phyloP scores from a whole-genome alignment of 2,797 vertebrate genomes.

The Manis pentadactyla region DNA sequence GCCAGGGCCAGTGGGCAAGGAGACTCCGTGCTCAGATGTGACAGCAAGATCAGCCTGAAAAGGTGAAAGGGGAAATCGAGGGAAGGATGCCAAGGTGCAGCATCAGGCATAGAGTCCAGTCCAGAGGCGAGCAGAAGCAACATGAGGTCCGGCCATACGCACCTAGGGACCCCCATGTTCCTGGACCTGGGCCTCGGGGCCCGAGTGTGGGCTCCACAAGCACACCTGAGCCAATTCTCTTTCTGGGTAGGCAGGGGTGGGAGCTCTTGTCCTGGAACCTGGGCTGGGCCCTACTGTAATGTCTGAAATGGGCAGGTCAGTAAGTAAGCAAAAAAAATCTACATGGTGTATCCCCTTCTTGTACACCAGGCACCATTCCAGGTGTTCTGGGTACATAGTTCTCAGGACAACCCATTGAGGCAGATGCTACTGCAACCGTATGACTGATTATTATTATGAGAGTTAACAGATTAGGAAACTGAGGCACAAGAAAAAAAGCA shows the following conservation, averaged over 20 bases:
- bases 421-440: neutral
- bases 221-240: neutral
- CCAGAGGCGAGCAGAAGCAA: too few species aligned
- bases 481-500: neutral
- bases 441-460: neutral
- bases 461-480: neutral
- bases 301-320: neutral
- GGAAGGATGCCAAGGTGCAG: accelerated
- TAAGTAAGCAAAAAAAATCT: neutral
- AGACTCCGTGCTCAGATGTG: accelerated
- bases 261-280: neutral
- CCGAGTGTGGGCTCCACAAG: neutral
- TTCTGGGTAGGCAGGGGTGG: neutral
- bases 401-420: accelerated
- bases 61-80: accelerated
- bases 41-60: accelerated
- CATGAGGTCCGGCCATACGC: accelerated
- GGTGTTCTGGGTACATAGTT: accelerated
- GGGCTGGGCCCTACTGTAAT: neutral
- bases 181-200: too few species aligned
- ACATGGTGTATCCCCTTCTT: accelerated
- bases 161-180: accelerated
- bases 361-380: accelerated
- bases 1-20: accelerated
- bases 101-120: accelerated